These are phyloP conservation scores for Choloepus didactylus DNA, from an alignment of 2,797 vertebrate genomes.

Conservation along the genomic window DNA sequence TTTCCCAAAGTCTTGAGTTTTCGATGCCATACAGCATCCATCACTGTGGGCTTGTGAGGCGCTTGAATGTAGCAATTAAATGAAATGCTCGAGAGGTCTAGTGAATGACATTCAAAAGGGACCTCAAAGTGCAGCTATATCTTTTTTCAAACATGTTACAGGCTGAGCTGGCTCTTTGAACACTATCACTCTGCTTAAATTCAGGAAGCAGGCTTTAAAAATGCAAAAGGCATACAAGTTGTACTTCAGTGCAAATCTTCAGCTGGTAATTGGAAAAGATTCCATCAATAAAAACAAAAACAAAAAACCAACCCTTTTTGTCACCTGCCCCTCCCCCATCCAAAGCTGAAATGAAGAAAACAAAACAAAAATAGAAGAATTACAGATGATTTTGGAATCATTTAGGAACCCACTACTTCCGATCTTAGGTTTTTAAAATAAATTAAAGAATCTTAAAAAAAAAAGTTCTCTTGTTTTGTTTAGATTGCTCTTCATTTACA, in stretches of 20 bases:
- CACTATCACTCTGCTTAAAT: slow-evolving; percentile 80
- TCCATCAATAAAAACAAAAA: slow-evolving; percentile 74
- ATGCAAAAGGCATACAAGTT: slow-evolving; percentile 81
- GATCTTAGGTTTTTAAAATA: slow-evolving; percentile 69
- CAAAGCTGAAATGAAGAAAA: slow-evolving; percentile 65
- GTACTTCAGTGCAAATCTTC: slow-evolving; percentile 85
- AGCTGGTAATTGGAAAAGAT: slow-evolving; percentile 82
- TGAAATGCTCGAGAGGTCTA: slow-evolving; percentile 71
- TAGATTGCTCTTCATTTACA: slow-evolving; percentile 45
- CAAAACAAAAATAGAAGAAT: slow-evolving; percentile 59
- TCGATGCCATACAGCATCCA: slow-evolving; percentile 42
- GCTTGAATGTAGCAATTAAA: slow-evolving; percentile 73
- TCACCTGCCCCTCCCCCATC: slow-evolving; percentile 38
- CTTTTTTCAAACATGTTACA: slow-evolving; percentile 74
- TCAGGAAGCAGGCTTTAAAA: slow-evolving; percentile 81
- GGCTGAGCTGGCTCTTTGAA: slow-evolving; percentile 80
- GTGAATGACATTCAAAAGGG: slow-evolving; percentile 61
- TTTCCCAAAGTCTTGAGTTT: slow-evolving; percentile 74
- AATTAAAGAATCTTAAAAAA: slow-evolving; percentile 65
- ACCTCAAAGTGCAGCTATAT: slow-evolving; percentile 82
- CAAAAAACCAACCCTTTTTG: slow-evolving; percentile 64
- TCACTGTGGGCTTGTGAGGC: slow-evolving; percentile 77
- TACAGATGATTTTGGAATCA: slow-evolving; percentile 75
- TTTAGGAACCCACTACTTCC: slow-evolving; percentile 74
- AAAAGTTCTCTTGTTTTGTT: slow-evolving; percentile 64